Conservation (phyloP, 2,888 invertebrate species). For the Clepsis dumicolana region DNA sequence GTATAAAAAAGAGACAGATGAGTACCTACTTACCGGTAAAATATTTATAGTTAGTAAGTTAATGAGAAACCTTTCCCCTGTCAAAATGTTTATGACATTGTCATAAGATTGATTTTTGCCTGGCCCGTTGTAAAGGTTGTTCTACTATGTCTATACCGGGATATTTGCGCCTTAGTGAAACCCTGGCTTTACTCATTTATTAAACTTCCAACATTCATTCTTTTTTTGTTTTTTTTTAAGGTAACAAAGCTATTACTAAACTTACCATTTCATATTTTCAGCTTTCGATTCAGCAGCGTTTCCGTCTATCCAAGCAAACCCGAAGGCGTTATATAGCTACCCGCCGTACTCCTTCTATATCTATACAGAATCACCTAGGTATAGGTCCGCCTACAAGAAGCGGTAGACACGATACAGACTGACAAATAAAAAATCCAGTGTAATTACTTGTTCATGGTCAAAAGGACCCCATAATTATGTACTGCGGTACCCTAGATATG, state of each 20-base stretch:
- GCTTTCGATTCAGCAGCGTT: conserved; percentile 4
- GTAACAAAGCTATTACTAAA: background rate
- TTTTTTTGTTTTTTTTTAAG: too few species aligned
- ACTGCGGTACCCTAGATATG: background rate
- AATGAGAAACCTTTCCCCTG: too few species aligned
- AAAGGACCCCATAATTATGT: background rate
- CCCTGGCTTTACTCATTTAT: too few species aligned
- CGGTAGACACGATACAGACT: conserved; percentile 25
- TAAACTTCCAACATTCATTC: too few species aligned
- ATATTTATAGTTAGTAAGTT: too few species aligned
- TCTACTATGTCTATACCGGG: too few species aligned
- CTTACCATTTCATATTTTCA: conserved; percentile 6
- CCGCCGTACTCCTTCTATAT: conserved; percentile 24
- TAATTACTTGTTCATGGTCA: background rate
- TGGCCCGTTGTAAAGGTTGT: too few species aligned
- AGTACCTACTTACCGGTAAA: too few species aligned
- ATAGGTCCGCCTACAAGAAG: conserved; percentile 26
- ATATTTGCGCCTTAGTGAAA: too few species aligned
- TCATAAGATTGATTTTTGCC: too few species aligned
- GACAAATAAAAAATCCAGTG: background rate
- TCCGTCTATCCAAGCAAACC: conserved; percentile 20
- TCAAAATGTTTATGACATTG: too few species aligned
- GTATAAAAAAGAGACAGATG: too few species aligned
- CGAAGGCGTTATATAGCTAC: conserved; percentile 30
- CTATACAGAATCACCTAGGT: conserved; percentile 26